Percentiles rank a stretch among this genome's conserved stretches.
These are phyloP conservation scores for Conus canariensis DNA, from an alignment of 2,888 invertebrate genomes.

Conservation along the genomic window DNA sequence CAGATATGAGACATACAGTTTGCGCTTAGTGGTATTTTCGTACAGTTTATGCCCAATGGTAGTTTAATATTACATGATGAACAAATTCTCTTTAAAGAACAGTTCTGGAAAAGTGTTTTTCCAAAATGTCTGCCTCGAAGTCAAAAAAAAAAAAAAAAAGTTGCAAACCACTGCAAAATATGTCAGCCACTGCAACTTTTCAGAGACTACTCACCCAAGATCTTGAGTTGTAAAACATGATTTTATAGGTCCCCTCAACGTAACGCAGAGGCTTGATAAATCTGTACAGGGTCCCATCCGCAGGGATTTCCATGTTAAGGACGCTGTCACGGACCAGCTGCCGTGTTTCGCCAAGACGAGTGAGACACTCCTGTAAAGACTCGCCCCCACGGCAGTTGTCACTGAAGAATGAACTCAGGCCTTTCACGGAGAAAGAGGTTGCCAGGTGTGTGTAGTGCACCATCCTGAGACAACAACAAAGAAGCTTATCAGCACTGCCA, in stretches of 20 bases:
- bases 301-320: background rate
- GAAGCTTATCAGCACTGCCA: too few relatives aligned
- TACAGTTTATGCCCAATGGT: too few relatives aligned
- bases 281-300: background rate
- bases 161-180: too few relatives aligned
- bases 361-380: background rate
- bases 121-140: too few relatives aligned
- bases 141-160: too few relatives aligned
- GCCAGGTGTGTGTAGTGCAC: conserved; percentile 36
- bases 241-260: conserved; percentile 42
- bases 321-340: background rate
- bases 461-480: conserved; percentile 20
- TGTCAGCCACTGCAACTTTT: too few relatives aligned
- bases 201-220: background rate
- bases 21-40: too few relatives aligned
- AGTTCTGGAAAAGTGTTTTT: too few relatives aligned
- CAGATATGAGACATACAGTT: too few relatives aligned
- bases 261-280: conserved; percentile 42
- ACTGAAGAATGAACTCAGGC: background rate
- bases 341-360: background rate
- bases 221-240: background rate
- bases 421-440: background rate
- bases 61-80: too few relatives aligned
- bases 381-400: background rate
- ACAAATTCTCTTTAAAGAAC: too few relatives aligned